Evolutionary conservation across 2,888 invertebrate species (phyloP).

Genomic region (Geotrupes spiniger): DNA sequence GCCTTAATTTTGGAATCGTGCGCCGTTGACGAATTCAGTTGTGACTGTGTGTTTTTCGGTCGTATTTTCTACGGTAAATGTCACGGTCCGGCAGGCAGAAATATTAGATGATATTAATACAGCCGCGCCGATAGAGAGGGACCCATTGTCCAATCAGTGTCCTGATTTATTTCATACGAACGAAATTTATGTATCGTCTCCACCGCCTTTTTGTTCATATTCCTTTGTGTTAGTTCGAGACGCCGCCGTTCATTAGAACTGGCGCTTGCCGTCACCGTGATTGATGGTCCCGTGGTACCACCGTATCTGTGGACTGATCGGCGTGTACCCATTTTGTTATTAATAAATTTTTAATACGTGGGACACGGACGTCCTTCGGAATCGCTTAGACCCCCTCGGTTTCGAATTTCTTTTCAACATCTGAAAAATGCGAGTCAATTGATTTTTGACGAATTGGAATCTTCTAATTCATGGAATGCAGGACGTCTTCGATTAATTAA

Average conservation of each 20-base stretch:
- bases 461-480: too few species aligned
- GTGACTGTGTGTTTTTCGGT: too few species aligned
- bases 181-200: slow-evolving; percentile 32
- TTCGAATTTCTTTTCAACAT: too few species aligned
- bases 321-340: slow-evolving; percentile 4
- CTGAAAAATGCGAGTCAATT: too few species aligned
- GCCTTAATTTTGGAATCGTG: too few species aligned
- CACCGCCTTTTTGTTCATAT: slow-evolving; percentile 25
- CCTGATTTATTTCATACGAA: slow-evolving; percentile 35
- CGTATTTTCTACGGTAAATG: background rate
- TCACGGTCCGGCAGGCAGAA: background rate
- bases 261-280: slow-evolving; percentile 36
- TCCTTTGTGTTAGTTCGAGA: slow-evolving; percentile 34
- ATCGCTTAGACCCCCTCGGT: too few species aligned
- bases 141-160: slow-evolving; percentile 31
- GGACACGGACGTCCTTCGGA: too few species aligned
- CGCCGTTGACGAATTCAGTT: too few species aligned
- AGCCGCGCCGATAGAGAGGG: slow-evolving; percentile 10
- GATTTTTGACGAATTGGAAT: too few species aligned
- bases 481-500: too few species aligned
- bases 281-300: slow-evolving; percentile 27
- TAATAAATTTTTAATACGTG: slow-evolving; percentile 4
- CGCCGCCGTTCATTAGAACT: slow-evolving; percentile 39
- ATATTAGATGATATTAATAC: slow-evolving; percentile 6
- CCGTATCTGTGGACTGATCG: slow-evolving; percentile 4